phyloP scores from a whole-genome alignment of 2,113 vertebrate genomes.

The Anoplopoma fimbria region DNA sequence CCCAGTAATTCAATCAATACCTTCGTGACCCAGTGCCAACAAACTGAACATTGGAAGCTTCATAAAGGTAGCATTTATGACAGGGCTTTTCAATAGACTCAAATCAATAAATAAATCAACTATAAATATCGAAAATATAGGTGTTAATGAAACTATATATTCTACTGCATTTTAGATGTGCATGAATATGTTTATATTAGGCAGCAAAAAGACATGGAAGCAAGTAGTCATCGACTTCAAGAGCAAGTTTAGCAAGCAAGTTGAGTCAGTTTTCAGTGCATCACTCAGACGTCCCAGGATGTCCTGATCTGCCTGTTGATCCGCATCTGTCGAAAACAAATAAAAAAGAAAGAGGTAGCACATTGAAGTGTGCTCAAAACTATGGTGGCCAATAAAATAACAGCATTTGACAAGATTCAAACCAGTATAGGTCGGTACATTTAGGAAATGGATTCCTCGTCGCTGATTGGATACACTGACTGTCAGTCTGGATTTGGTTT shows the following conservation, averaged over 20 bases:
- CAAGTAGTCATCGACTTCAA: not conserved
- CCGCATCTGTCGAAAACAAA: slow-evolving; percentile 16
- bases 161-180: not conserved
- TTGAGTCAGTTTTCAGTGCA: not conserved
- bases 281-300: slow-evolving; percentile 15
- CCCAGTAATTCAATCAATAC: not conserved
- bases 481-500: no score
- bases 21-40: not conserved
- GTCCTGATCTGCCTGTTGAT: slow-evolving; percentile 20
- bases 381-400: no score
- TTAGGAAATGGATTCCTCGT: no score
- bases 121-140: not conserved
- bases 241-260: not conserved
- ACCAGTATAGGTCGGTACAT: no score
- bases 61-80: not conserved
- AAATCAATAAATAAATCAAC: not conserved
- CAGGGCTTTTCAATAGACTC: not conserved
- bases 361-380: not conserved
- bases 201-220: not conserved
- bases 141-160: not conserved
- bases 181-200: not conserved
- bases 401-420: no score
- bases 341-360: not conserved
- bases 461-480: no score
- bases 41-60: not conserved